phyloP scores from a whole-genome alignment of 2,113 vertebrate genomes.

The Gymnogyps californianus region DNA sequence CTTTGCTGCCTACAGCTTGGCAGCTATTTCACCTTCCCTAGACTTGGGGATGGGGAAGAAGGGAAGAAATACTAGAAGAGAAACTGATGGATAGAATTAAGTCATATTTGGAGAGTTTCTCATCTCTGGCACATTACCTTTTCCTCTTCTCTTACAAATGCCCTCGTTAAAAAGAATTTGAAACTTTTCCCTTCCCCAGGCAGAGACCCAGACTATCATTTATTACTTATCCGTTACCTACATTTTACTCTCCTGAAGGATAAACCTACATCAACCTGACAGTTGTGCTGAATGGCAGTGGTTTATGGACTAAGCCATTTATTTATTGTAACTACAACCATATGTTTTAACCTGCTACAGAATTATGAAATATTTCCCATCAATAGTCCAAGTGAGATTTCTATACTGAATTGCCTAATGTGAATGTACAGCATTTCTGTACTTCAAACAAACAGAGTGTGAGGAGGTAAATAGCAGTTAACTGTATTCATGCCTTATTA shows the following conservation, averaged over 20 bases:
- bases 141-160: neutral
- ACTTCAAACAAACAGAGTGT: neutral
- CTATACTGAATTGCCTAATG: neutral
- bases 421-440: neutral
- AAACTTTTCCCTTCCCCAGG: neutral
- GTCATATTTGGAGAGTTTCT: neutral
- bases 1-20: neutral
- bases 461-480: neutral
- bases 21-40: neutral
- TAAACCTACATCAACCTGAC: neutral
- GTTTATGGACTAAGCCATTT: constrained; percentile 20
- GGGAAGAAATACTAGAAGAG: neutral
- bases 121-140: neutral
- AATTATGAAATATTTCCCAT: constrained; percentile 35
- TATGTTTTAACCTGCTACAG: constrained; percentile 19
- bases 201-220: neutral
- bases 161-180: neutral
- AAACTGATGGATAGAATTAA: neutral
- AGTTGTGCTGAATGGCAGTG: neutral
- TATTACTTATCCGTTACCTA: neutral
- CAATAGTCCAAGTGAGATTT: neutral
- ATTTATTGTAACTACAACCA: constrained; percentile 33
- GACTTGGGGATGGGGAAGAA: neutral
- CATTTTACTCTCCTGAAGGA: neutral
- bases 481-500: neutral